phyloP scores from a whole-genome alignment of 2,797 vertebrate genomes.

The Diglossa cyanea region DNA sequence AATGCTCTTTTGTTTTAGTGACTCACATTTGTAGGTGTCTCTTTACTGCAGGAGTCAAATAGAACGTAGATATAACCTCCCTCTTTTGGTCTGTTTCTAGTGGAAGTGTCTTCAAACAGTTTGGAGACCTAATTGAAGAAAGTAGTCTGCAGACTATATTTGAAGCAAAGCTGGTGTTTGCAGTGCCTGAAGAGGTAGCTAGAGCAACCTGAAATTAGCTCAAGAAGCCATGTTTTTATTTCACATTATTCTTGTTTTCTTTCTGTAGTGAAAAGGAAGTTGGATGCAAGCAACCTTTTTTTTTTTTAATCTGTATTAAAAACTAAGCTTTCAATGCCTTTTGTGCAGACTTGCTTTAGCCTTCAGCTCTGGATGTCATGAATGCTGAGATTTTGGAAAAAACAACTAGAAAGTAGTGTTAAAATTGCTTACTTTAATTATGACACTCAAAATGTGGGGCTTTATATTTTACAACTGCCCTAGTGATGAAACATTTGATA shows the following conservation, averaged over 20 bases:
- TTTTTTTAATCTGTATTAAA: neutral
- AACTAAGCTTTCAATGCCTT: neutral
- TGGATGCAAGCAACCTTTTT: neutral
- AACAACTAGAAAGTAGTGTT: neutral
- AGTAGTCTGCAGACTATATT: neutral
- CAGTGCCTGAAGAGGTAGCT: neutral
- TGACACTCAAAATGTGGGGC: fast-evolving
- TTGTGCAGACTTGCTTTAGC: neutral
- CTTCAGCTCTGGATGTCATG: neutral
- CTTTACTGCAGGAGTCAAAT: neutral
- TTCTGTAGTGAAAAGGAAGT: neutral
- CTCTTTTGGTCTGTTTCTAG: neutral
- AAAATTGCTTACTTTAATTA: neutral
- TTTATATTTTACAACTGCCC: neutral
- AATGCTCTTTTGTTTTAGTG: neutral
- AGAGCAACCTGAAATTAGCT: neutral
- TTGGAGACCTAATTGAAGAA: neutral
- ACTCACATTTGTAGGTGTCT: neutral
- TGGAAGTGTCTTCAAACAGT: neutral
- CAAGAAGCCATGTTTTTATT: neutral
- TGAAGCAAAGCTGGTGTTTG: neutral
- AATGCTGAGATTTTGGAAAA: neutral
- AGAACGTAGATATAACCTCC: neutral
- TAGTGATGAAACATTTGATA: neutral
- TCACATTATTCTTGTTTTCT: neutral